These are phyloP conservation scores for Phocoena sinus DNA, from an alignment of 2,113 vertebrate genomes.

Conservation along the genomic window DNA sequence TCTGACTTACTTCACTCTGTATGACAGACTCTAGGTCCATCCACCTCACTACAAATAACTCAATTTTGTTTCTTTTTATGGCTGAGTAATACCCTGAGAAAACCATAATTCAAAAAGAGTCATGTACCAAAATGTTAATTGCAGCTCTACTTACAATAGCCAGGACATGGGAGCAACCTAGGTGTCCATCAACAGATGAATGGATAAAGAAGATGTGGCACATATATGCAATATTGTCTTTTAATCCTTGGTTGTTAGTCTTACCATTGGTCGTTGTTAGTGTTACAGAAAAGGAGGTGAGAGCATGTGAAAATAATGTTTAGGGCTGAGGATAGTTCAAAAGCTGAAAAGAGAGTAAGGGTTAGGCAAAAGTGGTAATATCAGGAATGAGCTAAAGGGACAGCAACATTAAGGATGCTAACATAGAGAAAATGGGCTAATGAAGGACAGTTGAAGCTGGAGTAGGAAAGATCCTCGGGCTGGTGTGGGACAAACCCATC, in stretches of 20 bases:
- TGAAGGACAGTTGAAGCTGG: background rate
- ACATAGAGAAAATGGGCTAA: background rate
- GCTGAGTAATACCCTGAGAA: too few species aligned
- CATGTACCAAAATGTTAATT: too few species aligned
- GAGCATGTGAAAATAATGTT: background rate
- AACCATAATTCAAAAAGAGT: too few species aligned
- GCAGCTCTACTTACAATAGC: too few species aligned
- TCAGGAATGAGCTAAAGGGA: background rate
- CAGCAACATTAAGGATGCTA: background rate
- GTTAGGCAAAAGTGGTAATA: background rate
- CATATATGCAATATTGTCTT: too few species aligned
- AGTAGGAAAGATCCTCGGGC: background rate
- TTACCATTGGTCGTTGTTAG: background rate
- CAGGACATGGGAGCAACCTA: too few species aligned
- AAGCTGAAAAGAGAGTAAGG: background rate
- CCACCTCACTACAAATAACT: too few species aligned
- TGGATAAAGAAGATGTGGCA: too few species aligned
- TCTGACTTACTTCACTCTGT: too few species aligned
- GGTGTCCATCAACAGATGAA: too few species aligned
- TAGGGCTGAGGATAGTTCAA: background rate
- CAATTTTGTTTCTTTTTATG: too few species aligned
- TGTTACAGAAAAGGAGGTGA: background rate
- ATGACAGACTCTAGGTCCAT: too few species aligned
- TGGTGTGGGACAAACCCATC: background rate
- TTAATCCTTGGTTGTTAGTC: background rate